Base-by-base conservation (phyloP, 1,140 invertebrate genomes). In the Pinna nobilis region DNA sequence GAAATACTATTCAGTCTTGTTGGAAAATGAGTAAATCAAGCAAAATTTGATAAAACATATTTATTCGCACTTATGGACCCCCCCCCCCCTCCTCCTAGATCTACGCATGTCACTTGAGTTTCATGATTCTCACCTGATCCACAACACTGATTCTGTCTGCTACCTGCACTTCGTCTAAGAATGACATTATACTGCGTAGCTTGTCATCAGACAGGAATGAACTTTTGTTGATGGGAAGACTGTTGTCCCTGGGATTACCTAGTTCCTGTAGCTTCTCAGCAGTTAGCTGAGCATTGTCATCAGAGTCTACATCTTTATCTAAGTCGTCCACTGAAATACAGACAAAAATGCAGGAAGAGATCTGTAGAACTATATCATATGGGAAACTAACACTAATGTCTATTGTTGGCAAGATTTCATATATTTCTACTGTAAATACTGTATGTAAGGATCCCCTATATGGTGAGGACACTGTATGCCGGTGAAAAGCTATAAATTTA, bases 151-250 rank as follows among this genome's bases (percentile, higher is more conserved):
- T 76, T 60, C 86, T 76, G 59, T 89, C 87, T 3, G 81, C 80
- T 15, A 85, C 83, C 55, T 89, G 87, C 6, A 88, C 87, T 68
- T 89, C 87, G 80, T 89, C 85, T 4, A 89, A 79, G 60, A 88
- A 89, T 7, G 81, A 77, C 71, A 89, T 86, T 55, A 89, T 89
- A 59, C 84, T 89, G 64, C 81, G 80, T 30, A 89, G 78, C 65
- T 89, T 89, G 64, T 86, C 85, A 76, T 88, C 86, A 7, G 84
- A 81, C 20, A 88, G 74, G 30, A 82, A 77, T 3, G 81, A 82
- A 65, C 80, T 80, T 32, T 84, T 84, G 5, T 57, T 78, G 3
- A 65, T 18, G 13, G 70, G 57, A 47, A 49, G 30, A 25, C 77
- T 39, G 13, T 44, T 72, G 44, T 86, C 76, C 53, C 78, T 76